phyloP scores from a whole-genome alignment of 2,888 invertebrate genomes.

The Gymnocheta viridis region DNA sequence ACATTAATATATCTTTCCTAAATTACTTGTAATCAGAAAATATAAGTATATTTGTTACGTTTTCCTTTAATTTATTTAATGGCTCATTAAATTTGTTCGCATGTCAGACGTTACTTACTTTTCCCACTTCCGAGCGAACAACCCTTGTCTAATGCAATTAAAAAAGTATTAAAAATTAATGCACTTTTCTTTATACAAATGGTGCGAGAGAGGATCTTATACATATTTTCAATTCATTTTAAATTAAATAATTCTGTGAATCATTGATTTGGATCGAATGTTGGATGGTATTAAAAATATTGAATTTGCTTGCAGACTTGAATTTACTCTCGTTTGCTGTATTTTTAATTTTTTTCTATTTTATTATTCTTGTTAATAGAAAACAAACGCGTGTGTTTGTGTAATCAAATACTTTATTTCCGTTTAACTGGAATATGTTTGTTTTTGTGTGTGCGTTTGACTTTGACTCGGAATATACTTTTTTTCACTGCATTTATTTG shows the following conservation, averaged over 20 bases:
- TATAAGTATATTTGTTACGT: neutral
- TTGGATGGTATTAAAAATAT: neutral
- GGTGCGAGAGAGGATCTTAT: neutral
- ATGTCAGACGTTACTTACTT: slow-evolving; percentile 32
- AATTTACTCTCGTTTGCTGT: too few relatives aligned
- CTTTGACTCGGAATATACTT: neutral
- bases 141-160: slow-evolving; percentile 20
- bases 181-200: slow-evolving; percentile 4
- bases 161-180: slow-evolving; percentile 18
- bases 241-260: slow-evolving; percentile 29
- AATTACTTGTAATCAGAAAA: neutral
- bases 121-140: neutral
- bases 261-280: slow-evolving; percentile 40
- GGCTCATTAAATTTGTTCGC: slow-evolving; percentile 40
- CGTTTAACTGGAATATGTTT: neutral
- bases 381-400: neutral
- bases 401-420: slow-evolving; percentile 11
- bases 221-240: slow-evolving; percentile 37
- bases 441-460: neutral
- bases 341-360: neutral
- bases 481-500: neutral
- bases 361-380: neutral
- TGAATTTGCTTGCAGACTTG: neutral
- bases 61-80: slow-evolving; percentile 1
- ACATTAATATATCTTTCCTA: neutral